phyloP scores from a whole-genome alignment of 2,113 vertebrate species.

The Cyprinodon variegatus region DNA sequence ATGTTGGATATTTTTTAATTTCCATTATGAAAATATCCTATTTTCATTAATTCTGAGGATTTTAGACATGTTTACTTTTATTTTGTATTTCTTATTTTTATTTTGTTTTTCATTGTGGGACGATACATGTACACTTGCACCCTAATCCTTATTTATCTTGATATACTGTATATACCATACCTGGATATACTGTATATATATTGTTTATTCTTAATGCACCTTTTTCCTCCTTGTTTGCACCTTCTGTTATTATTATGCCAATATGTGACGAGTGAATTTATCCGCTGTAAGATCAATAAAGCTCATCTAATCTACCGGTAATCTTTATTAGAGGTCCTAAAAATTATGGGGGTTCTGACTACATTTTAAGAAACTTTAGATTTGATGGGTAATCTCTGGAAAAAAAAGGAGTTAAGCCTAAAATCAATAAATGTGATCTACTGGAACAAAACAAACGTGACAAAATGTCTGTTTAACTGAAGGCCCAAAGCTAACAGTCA shows the following conservation, averaged over 20 bases:
- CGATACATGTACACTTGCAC: too few relatives aligned
- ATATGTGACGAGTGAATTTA: too few relatives aligned
- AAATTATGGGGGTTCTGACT: not conserved
- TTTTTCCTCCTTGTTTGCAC: too few relatives aligned
- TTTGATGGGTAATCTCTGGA: not conserved
- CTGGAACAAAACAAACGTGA: slow-evolving; percentile 20
- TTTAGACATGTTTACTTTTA: not conserved
- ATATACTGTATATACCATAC: too few relatives aligned
- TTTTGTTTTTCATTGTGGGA: too few relatives aligned
- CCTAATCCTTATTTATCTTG: too few relatives aligned
- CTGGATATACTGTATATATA: too few relatives aligned
- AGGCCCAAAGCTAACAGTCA: slow-evolving; percentile 50
- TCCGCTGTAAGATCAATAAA: too few relatives aligned
- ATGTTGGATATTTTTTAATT: not conserved
- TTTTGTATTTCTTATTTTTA: too few relatives aligned
- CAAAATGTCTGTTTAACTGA: slow-evolving; percentile 27
- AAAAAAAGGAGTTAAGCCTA: not conserved
- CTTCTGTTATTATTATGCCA: too few relatives aligned
- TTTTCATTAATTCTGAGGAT: not conserved
- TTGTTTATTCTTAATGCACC: too few relatives aligned
- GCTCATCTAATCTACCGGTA: too few relatives aligned
- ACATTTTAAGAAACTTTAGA: not conserved
- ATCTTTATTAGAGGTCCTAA: not conserved
- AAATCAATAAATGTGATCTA: slow-evolving; percentile 43
- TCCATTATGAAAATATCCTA: not conserved